Conservation (phyloP, 2,113 vertebrate species). For the Leucoraja erinaceus region DNA sequence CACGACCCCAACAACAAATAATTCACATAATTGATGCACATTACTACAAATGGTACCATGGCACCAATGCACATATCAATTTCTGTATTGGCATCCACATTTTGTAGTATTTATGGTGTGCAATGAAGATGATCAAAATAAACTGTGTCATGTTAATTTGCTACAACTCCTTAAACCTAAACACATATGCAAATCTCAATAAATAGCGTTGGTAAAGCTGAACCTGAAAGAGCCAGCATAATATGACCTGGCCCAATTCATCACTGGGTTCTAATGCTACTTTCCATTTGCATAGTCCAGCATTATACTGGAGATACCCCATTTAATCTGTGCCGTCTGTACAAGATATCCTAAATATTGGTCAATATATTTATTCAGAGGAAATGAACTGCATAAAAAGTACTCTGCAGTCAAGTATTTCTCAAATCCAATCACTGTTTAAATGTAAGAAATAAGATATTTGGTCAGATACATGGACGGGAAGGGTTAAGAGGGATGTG, state of each 20-base stretch:
- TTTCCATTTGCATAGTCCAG: background rate
- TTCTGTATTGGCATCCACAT: no score
- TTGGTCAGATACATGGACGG: no score
- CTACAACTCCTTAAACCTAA: background rate
- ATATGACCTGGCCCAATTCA: background rate
- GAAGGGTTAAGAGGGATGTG: no score
- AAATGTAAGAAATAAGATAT: no score
- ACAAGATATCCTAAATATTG: background rate
- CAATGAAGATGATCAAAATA: background rate
- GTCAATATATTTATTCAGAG: background rate
- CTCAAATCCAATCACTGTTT: no score
- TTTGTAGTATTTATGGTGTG: background rate
- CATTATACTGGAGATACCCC: background rate
- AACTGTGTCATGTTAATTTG: background rate
- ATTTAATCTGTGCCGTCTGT: background rate
- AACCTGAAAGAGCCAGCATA: background rate
- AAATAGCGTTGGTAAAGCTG: background rate
- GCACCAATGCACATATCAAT: background rate
- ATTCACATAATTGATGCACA: background rate
- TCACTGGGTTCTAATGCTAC: background rate
- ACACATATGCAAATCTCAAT: background rate
- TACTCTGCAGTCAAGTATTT: no score
- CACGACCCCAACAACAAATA: background rate
- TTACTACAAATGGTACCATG: background rate
- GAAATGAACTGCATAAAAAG: background rate